Evolutionary conservation across 2,113 vertebrate genomes (phyloP), one percentile per base, ranked within the genome.

Genomic region (Callipepla squamata): DNA sequence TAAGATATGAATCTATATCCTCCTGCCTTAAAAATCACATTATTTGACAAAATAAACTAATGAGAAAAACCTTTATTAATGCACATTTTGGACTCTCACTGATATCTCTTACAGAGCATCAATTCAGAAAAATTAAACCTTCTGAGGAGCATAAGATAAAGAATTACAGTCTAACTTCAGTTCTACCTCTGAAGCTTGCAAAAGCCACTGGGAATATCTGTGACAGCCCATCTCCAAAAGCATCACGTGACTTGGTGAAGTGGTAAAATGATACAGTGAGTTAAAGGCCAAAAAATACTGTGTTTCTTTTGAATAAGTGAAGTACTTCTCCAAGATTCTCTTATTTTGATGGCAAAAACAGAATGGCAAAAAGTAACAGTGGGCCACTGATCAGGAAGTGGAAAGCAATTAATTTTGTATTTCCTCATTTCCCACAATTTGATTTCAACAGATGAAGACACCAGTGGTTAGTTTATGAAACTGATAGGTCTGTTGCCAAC

Each of bases 181-280:
- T 73, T 89, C 69, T 88, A 93, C 51, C 65, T 80, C 76, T 90
- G n/a, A 70, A 79, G 85, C 66, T 57, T 85, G 74, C 62, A 94
- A 81, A 95, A 94, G 53, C 91, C 87, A 85, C 65, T 88, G 92
- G 92, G 93, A 94, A 78, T 96, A 93, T 78, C 77, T 80, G 57
- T 96, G 93, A 95, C 93, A 93, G 85, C 42, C 66, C 73, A 53
- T 92, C 82, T 92, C 83, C 90, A 92, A 93, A 90, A 84, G 76
- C 65, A 85, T 69, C 8, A 18, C 63, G 80, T 66, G 87, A 91
- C 70, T 93, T 83, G 73, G 40, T 57, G 78, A 57, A 61, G 51
- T 57, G 38, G 65, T 88, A 78, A 92, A 82, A 92, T 55, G 65
- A 72, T 23, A 78, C 0, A 83, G 65, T 21, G 25, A 95, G 28